Percentiles rank a stretch among this genome's conserved stretches.
phyloP scores from a whole-genome alignment of 2,888 invertebrate genomes.

The Blomia tropicalis region DNA sequence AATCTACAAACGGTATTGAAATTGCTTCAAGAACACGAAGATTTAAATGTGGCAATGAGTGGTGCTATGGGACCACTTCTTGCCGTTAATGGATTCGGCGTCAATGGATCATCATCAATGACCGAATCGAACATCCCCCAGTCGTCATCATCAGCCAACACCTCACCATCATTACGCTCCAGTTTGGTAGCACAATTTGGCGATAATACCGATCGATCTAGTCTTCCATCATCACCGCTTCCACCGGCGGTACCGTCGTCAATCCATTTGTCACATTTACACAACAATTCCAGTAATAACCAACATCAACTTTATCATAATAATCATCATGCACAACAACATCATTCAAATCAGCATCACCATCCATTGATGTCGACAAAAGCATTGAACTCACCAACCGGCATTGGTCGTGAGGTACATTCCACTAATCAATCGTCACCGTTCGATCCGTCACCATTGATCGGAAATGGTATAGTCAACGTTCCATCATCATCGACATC shows the following conservation, averaged over 20 bases:
- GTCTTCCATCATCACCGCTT: conserved; percentile 12
- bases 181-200: neutral
- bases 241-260: neutral
- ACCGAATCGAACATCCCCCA: neutral
- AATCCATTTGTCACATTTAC: no score
- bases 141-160: neutral
- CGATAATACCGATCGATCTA: conserved; percentile 4
- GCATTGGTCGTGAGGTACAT: neutral
- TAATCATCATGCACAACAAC: no score
- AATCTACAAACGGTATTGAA: neutral
- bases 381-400: conserved; percentile 2
- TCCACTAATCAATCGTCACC: no score
- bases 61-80: neutral
- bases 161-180: neutral
- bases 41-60: conserved; percentile 6
- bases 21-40: conserved; percentile 9
- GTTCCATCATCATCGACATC: neutral
- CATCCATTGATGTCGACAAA: neutral
- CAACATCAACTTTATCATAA: no score
- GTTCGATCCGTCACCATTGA: no score
- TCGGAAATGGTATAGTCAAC: no score
- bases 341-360: neutral
- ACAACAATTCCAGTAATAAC: no score
- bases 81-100: neutral
- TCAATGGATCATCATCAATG: no score